These are phyloP conservation scores for Otocyon megalotis DNA, from an alignment of 2,113 vertebrate species.

Conservation along the genomic window DNA sequence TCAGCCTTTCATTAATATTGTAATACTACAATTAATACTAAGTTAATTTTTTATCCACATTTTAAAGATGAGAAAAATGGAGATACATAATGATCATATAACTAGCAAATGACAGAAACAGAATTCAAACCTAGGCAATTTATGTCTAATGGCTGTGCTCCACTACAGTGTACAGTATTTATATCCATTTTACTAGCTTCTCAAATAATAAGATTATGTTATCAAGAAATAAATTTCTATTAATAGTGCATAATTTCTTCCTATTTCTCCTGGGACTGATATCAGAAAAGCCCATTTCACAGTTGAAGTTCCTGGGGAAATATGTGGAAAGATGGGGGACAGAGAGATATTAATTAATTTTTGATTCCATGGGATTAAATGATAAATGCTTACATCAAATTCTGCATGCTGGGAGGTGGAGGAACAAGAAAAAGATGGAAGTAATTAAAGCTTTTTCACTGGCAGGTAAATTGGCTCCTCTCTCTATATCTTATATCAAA, in stretches of 20 bases:
- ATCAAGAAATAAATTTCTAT: slow-evolving; percentile 38
- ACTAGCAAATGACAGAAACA: not conserved
- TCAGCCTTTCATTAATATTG: not conserved
- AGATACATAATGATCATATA: not conserved
- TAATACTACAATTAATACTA: not conserved
- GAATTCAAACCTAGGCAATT: not conserved
- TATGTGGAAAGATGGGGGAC: not conserved
- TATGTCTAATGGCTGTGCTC: not conserved
- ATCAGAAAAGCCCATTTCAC: slow-evolving; percentile 50
- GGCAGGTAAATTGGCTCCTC: slow-evolving; percentile 54
- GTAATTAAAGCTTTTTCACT: slow-evolving; percentile 64
- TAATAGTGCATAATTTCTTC: slow-evolving; percentile 1
- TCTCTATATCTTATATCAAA: slow-evolving; percentile 63
- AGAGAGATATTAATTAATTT: slow-evolving; percentile 72
- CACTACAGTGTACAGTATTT: not conserved
- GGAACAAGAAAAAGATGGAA: slow-evolving; percentile 15
- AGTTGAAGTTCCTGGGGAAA: slow-evolving; percentile 48
- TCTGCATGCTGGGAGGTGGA: slow-evolving; percentile 27
- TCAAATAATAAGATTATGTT: slow-evolving; percentile 41
- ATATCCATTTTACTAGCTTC: not conserved
- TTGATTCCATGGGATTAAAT: slow-evolving; percentile 68
- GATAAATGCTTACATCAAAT: slow-evolving; percentile 63
- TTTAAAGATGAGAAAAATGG: slow-evolving; percentile 13
- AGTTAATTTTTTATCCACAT: not conserved
- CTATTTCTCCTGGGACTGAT: slow-evolving; percentile 43